Base-by-base conservation (phyloP, 2,113 vertebrate species). In the Chlamydotis undulata region DNA sequence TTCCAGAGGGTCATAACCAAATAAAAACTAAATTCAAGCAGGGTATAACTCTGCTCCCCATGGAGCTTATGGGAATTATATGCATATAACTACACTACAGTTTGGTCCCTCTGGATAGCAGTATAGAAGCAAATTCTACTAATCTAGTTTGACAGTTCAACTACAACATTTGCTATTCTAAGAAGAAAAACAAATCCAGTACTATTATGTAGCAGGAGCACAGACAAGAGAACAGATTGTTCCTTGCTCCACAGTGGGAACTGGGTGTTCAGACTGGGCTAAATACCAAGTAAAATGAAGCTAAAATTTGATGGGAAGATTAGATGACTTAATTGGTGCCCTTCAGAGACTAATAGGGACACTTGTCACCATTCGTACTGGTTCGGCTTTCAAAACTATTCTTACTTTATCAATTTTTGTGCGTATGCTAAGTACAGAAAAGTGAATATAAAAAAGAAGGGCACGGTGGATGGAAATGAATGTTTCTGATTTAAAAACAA, bases 201-300 rank as follows among this genome's bases (percentile, higher is more conserved):
- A 74, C 65, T 87, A 70, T 60, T 87, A 87, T 84, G 41, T 60
- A 94, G 87, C 71, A 75, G 43, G 83, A 92, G 78, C 65, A 80
- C 1, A 76, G 45, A 43, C 76, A 93, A 93, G 22, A 94, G 90
- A 94, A 95, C 90, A 90, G 83, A 89, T 80, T 87, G 92, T 96
- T 93, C 90, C 53, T 56, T 89, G 92, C 61, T 89, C 92, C 53
- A 50, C 81, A 86, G 87, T 8, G 4, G 68, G 81, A 95, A 97
- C 75, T 87, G 91, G 75, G 82, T 91, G 82, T 91, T 97, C 94
- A 93, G 91, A 52, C 76, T 86, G 76, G 91, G 93, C 94, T 93
- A 96, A 95, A 94, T 59, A 97, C 75, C 94, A 97, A 96, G 73
- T 56, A 95, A 95, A 95, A 96, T 45, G 59, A 75, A 95, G 94